phyloP scores from a whole-genome alignment of 2,888 invertebrate genomes.

The Drosophila acutilabella region DNA sequence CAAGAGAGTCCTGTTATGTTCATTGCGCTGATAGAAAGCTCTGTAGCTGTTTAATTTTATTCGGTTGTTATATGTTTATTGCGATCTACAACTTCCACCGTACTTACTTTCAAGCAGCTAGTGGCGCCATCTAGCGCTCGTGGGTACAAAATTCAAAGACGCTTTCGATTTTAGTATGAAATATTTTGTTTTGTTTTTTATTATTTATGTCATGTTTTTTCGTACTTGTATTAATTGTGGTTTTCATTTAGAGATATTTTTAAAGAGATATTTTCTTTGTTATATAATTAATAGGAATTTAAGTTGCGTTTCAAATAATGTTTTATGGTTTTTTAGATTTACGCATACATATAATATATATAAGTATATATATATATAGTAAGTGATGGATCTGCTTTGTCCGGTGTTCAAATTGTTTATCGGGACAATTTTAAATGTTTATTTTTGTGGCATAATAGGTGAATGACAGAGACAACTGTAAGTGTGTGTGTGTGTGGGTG shows the following conservation, averaged over 20 bases:
- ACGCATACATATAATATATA: conserved; percentile 58
- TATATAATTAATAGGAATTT: conserved; percentile 81
- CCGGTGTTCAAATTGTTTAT: conserved; percentile 2
- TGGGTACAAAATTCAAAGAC: background rate
- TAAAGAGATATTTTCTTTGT: conserved; percentile 61
- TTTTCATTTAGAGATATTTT: conserved; percentile 70
- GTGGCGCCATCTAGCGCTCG: background rate
- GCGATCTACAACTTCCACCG: background rate
- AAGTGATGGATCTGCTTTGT: conserved; percentile 59
- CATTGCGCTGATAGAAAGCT: no score
- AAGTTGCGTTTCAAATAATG: conserved; percentile 79
- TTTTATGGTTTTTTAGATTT: conserved; percentile 63
- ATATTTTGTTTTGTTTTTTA: conserved; percentile 64
- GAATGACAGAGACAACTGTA: conserved; percentile 56
- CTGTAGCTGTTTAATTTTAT: background rate
- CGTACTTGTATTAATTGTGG: conserved; percentile 72
- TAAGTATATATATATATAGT: conserved; percentile 44
- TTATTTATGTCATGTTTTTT: conserved; percentile 62
- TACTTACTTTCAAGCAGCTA: background rate
- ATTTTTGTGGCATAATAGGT: conserved; percentile 68
- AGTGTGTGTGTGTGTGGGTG: background rate
- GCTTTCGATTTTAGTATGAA: conserved; percentile 63
- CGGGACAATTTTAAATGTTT: conserved; percentile 10
- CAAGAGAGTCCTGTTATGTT: no score
- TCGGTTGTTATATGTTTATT: no score